These are phyloP conservation scores for Sciurus carolinensis DNA, from an alignment of 2,797 vertebrate genomes.

Conservation along the genomic window DNA sequence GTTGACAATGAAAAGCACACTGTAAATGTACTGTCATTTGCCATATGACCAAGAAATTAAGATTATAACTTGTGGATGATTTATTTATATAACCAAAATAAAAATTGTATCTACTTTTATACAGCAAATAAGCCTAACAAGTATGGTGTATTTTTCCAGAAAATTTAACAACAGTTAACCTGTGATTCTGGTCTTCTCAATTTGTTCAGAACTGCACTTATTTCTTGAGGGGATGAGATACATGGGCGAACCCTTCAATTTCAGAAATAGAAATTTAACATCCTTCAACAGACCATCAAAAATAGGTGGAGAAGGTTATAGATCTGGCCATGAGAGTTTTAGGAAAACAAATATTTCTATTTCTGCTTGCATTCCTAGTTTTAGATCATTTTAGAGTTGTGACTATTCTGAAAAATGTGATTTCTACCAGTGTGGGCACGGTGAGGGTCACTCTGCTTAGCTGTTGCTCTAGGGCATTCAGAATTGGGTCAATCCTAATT, in stretches of 20 bases:
- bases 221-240: background rate
- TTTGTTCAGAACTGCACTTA: slow-evolving; percentile 35
- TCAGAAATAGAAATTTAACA: slow-evolving; percentile 54
- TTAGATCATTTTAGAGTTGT: background rate
- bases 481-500: background rate
- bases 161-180: background rate
- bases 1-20: slow-evolving; percentile 48
- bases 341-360: background rate
- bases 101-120: slow-evolving; percentile 31
- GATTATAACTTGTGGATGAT: slow-evolving; percentile 1
- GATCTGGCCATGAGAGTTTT: background rate
- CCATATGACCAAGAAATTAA: slow-evolving; percentile 42
- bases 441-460: background rate
- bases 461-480: background rate
- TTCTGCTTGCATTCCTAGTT: background rate
- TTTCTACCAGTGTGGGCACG: background rate
- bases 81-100: slow-evolving; percentile 21
- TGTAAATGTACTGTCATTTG: slow-evolving; percentile 42
- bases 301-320: background rate
- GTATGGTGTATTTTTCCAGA: background rate
- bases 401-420: background rate
- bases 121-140: background rate
- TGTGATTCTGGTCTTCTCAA: background rate
- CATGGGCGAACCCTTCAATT: background rate
- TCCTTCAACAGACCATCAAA: background rate